A percentile compares a stretch with the other conserved stretches of the same genome.
Conservation (phyloP, 2,113 vertebrate species). For the Rattus norvegicus region DNA sequence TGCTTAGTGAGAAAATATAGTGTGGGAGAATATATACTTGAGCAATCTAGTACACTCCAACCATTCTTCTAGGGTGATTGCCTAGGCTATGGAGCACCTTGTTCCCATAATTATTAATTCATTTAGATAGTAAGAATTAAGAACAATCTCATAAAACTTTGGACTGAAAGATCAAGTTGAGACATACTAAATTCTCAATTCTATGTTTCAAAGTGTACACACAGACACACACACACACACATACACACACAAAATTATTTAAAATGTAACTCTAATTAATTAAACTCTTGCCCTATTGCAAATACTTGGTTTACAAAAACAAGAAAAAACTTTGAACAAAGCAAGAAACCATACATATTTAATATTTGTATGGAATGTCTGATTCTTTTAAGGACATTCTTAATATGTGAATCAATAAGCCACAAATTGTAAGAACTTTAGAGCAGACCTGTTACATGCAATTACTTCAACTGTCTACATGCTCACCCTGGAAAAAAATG, state of each 20-base stretch:
- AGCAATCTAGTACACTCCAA: not conserved
- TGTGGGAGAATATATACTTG: not conserved
- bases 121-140: not conserved
- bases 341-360: slow-evolving; percentile 43
- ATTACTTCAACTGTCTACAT: slow-evolving; percentile 78
- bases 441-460: slow-evolving; percentile 74
- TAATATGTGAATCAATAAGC: slow-evolving; percentile 54
- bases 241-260: not conserved
- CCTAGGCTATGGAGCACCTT: not conserved
- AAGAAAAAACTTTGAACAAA: slow-evolving; percentile 47
- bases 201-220: not conserved
- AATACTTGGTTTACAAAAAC: slow-evolving; percentile 46
- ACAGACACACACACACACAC: not conserved
- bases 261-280: not conserved
- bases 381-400: slow-evolving; percentile 56
- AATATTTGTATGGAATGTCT: slow-evolving; percentile 54
- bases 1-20: not conserved
- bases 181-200: not conserved
- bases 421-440: slow-evolving; percentile 63
- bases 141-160: not conserved
- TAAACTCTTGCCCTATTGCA: not conserved
- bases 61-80: not conserved
- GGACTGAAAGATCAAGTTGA: not conserved
- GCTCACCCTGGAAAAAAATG: slow-evolving; percentile 63
- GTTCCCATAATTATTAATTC: not conserved